Evolutionary conservation across 2,888 invertebrate species (phyloP).

Genomic region (Nomada ruficornis): DNA sequence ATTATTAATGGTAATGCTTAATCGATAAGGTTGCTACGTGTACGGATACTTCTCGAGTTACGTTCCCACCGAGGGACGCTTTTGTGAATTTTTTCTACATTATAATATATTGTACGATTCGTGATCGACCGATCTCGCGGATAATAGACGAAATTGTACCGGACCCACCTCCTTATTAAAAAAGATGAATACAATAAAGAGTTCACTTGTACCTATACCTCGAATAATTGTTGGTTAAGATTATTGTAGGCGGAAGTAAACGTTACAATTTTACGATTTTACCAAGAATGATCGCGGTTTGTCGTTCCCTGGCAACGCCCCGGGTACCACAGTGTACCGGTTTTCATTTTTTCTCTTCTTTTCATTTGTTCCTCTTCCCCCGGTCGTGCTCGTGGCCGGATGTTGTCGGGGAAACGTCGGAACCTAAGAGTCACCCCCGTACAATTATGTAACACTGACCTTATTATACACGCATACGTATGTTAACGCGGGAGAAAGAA

Average conservation of each 20-base stretch:
- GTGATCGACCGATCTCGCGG: constrained; percentile 44
- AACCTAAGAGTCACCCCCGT: constrained; percentile 51
- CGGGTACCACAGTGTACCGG: neutral
- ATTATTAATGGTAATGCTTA: constrained; percentile 41
- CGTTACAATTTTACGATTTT: constrained; percentile 39
- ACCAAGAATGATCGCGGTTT: constrained; percentile 27
- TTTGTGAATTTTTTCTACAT: constrained; percentile 6
- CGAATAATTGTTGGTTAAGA: constrained; percentile 60
- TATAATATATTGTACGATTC: neutral
- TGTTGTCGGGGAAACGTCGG: constrained; percentile 32
- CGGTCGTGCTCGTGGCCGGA: constrained; percentile 9
- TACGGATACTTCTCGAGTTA: constrained; percentile 32
- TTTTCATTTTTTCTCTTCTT: neutral
- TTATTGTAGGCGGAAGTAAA: constrained; percentile 34
- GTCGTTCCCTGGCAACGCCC: constrained; percentile 23
- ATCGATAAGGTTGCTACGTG: constrained; percentile 12
- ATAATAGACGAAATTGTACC: constrained; percentile 55
- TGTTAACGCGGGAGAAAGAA: neutral
- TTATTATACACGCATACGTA: neutral
- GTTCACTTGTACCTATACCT: constrained; percentile 70
- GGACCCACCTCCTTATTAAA: constrained; percentile 49
- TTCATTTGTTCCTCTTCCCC: neutral
- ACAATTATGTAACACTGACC: constrained; percentile 41
- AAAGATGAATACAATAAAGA: constrained; percentile 23
- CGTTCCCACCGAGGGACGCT: constrained; percentile 22